phyloP scores from a whole-genome alignment of 2,113 vertebrate species.

The Chionomys nivalis region DNA sequence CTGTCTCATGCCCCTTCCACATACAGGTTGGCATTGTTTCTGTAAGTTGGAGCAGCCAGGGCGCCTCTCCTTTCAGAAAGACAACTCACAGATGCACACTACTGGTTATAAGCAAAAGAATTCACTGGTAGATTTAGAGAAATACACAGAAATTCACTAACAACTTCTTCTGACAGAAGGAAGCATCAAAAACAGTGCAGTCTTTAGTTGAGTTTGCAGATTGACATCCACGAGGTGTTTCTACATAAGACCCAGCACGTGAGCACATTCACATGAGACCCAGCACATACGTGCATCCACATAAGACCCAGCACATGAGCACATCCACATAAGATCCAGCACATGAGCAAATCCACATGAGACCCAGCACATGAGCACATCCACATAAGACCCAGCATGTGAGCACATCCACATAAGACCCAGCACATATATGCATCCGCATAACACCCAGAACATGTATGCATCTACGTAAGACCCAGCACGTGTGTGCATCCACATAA shows the following conservation, averaged over 20 bases:
- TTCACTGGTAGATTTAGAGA: background rate
- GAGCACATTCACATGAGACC: background rate
- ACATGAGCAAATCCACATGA: background rate
- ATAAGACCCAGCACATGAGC: background rate
- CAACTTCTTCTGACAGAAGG: background rate
- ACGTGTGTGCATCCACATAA: no score
- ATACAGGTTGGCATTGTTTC: background rate
- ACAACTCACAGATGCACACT: background rate
- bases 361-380: background rate
- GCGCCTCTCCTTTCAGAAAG: background rate
- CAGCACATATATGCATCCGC: background rate
- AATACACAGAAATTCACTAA: background rate
- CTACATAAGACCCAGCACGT: background rate
- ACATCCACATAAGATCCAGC: background rate
- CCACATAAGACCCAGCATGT: background rate
- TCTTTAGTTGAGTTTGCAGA: background rate
- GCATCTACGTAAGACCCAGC: background rate
- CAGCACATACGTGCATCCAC: background rate
- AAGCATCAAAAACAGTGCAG: background rate
- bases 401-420: background rate
- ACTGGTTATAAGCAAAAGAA: background rate
- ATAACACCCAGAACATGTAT: no score
- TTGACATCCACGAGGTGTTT: background rate
- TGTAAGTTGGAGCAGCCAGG: background rate
- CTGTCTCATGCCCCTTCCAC: background rate